Evolutionary conservation across 2,113 vertebrate genomes (phyloP), one percentile per base, ranked within the genome.

Genomic region (Theristicus caerulescens): DNA sequence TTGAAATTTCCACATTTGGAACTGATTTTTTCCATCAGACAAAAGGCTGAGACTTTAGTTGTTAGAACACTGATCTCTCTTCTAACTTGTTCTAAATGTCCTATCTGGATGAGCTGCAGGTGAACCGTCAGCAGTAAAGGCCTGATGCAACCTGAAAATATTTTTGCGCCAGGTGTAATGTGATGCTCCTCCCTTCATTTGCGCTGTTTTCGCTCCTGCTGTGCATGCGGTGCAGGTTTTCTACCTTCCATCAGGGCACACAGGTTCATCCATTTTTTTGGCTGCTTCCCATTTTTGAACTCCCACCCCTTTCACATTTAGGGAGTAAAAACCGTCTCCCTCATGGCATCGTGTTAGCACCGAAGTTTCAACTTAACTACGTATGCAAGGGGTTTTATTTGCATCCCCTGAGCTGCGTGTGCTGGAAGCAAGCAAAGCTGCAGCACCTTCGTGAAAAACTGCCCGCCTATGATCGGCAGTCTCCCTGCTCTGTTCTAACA

Each of bases 1-100:
- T 72, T 95, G 91, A 94, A 86, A 95, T 61, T 34, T 36, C 47
- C 70, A 79, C 95, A 93, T 95, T 97, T 97, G 97, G 95, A 85
- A 94, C 4, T 71, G 58, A 94, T 94, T 91, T 76, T 46, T 76
- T 19, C 65, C 79, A 16, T 58, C 94, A 66, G 78, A 69, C 86
- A 76, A 91, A 87, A 72, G 62, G 62, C 78, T 46, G 66, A 46
- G 74, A 10, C n/a, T 72, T 59, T 5, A 46, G 59, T 7, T 65
- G 52, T 42, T 62, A 65, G 46, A 92, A 71, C 0, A 1, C 44
- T 22, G 34, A 9, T 65, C 38, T 82, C 38, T 59, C 44, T 32
- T 69, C 10, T 13, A 42, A 38, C 58, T 46, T 16, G 13, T 7
- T 51, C 67, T 77, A 13, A 38, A 44, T 57, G 57, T 13, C 36